Conservation (phyloP, 2,888 invertebrate species). For the Cheilosia urbana region DNA sequence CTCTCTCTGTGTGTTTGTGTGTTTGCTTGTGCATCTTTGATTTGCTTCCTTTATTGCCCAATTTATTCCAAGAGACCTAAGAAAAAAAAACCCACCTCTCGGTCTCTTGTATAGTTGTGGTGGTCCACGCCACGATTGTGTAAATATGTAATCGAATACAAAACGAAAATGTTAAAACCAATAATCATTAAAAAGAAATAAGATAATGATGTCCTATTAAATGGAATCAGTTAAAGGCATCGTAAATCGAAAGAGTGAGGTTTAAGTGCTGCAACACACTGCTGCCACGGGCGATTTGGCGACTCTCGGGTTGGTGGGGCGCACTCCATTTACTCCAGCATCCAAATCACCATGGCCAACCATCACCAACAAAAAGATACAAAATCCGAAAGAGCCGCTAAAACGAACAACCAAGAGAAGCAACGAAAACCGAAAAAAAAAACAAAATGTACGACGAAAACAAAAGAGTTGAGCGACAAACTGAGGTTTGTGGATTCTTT, state of each 20-base stretch:
- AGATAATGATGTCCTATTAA: conserved; percentile 74
- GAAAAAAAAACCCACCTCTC: background rate
- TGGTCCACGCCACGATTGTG: conserved; percentile 23
- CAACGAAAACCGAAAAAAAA: no score
- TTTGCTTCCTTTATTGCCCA: conserved; percentile 58
- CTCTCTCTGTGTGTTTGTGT: background rate
- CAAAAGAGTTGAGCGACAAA: conserved; percentile 54
- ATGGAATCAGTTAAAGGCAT: conserved; percentile 74
- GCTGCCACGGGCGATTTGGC: conserved; percentile 13
- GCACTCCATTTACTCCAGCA: conserved; percentile 40
- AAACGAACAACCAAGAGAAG: background rate
- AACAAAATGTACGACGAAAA: conserved; percentile 1
- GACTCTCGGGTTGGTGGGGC: background rate
- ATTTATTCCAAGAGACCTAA: conserved; percentile 36
- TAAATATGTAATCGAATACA: conserved; percentile 69
- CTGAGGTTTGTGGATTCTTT: conserved; percentile 43
- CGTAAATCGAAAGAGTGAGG: conserved; percentile 68
- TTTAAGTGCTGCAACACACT: conserved; percentile 61
- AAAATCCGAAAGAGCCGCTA: conserved; percentile 5
- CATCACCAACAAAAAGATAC: conserved; percentile 3
- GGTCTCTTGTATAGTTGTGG: background rate
- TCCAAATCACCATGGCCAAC: conserved; percentile 30
- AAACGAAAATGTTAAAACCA: conserved; percentile 68
- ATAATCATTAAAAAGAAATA: conserved; percentile 75
- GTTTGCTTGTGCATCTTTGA: conserved; percentile 41